Conservation (phyloP, 2,888 invertebrate species). For the Uloborus plumipes region DNA sequence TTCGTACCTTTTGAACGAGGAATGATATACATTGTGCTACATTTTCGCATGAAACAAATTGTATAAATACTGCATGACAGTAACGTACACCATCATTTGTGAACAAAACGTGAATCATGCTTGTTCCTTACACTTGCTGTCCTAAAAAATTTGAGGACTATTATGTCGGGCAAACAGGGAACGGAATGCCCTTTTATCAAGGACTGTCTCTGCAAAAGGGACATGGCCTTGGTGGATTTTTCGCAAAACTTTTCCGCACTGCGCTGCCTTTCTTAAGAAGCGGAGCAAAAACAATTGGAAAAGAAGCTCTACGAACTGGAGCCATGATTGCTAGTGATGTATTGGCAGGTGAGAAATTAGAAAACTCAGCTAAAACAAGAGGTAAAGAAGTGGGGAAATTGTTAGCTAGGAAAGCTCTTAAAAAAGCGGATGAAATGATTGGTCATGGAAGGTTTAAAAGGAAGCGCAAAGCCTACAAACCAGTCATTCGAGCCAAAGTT, state of each 20-base stretch:
- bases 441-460: slow-evolving; percentile 32
- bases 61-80: background rate
- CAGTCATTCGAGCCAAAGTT: slow-evolving; percentile 24
- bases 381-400: slow-evolving; percentile 1
- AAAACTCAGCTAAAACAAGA: slow-evolving; percentile 9
- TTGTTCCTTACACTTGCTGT: slow-evolving; percentile 12
- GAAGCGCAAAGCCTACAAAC: slow-evolving; percentile 12
- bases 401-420: background rate
- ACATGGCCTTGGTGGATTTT: slow-evolving; percentile 14
- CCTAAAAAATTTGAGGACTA: slow-evolving; percentile 15
- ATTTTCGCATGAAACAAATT: slow-evolving; percentile 16
- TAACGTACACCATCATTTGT: background rate
- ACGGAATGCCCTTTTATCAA: slow-evolving; percentile 15
- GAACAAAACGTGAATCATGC: background rate
- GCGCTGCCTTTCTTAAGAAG: slow-evolving; percentile 12
- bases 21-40: background rate
- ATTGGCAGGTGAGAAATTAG: background rate
- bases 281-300: slow-evolving; percentile 13
- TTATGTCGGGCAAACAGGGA: slow-evolving; percentile 13
- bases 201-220: slow-evolving; percentile 8
- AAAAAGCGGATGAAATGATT: slow-evolving; percentile 4
- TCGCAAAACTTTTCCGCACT: slow-evolving; percentile 5
- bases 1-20: slow-evolving; percentile 23
- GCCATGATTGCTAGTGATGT: slow-evolving; percentile 15
- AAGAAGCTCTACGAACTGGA: slow-evolving; percentile 13